Conservation (phyloP, 2,113 vertebrate genomes). For the Coracopsis vasa region DNA sequence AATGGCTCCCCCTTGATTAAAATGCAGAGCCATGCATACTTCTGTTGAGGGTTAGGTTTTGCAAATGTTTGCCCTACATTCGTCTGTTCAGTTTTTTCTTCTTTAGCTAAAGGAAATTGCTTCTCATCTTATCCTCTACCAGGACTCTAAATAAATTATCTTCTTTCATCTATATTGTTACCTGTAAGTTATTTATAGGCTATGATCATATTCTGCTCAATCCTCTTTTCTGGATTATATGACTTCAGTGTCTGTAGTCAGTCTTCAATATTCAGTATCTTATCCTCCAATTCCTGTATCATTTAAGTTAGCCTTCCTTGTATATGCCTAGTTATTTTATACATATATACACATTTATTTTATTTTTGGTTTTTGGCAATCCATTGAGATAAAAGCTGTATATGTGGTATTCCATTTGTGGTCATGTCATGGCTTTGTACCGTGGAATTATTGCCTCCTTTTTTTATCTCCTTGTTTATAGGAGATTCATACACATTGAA, state of each 20-base stretch:
- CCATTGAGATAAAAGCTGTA: not conserved
- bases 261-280: not conserved
- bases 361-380: not conserved
- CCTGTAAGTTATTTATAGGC: constrained; percentile 48
- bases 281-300: not conserved
- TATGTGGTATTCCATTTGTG: not conserved
- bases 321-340: not conserved
- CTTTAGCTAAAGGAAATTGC: not conserved
- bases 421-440: not conserved
- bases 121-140: not conserved
- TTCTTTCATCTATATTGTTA: constrained; percentile 54
- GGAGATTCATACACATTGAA: not conserved
- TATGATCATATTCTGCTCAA: not conserved
- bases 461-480: not conserved
- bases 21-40: not conserved
- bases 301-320: not conserved
- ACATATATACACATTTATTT: not conserved
- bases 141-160: not conserved
- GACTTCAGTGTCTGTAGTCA: constrained; percentile 20
- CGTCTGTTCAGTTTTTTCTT: not conserved
- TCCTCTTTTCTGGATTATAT: constrained; percentile 55
- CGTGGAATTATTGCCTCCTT: not conserved
- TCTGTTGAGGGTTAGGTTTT: not conserved
- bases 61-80: not conserved
- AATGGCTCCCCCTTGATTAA: not conserved